Percentiles rank a stretch among this genome's conserved stretches.
These are phyloP conservation scores for Pemphredon lugubris DNA, from an alignment of 2,888 invertebrate species.

Conservation along the genomic window DNA sequence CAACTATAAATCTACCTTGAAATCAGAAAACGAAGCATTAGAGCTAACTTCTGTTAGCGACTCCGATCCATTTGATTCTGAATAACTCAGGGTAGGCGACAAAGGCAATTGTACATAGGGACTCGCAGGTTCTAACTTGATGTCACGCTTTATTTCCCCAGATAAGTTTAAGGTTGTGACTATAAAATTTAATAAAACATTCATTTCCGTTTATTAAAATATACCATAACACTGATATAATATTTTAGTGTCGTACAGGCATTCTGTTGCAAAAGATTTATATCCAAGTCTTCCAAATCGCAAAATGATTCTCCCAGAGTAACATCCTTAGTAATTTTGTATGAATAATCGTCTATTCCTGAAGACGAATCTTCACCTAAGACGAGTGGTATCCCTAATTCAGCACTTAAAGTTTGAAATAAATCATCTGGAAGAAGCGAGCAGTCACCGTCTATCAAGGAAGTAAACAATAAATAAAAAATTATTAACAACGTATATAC, in stretches of 20 bases:
- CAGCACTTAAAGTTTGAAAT: conserved; percentile 73
- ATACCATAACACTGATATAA: too few relatives aligned
- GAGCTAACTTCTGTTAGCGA: conserved; percentile 61
- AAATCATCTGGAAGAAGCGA: conserved; percentile 72
- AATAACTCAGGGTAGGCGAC: conserved; percentile 72
- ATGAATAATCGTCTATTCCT: conserved; percentile 22
- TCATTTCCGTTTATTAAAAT: not conserved
- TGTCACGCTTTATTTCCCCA: conserved; percentile 51
- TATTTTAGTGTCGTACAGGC: conserved; percentile 29
- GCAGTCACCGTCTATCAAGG: conserved; percentile 67
- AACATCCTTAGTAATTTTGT: conserved; percentile 39
- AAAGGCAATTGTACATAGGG: conserved; percentile 65
- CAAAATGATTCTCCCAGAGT: conserved; percentile 54
- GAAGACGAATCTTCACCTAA: conserved; percentile 67
- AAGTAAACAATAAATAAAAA: too few relatives aligned
- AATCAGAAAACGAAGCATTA: conserved; percentile 35
- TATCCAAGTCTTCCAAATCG: conserved; percentile 13
- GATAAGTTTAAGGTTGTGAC: conserved; percentile 28
- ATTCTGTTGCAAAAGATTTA: conserved; percentile 15
- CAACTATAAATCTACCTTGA: too few relatives aligned
- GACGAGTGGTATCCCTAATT: conserved; percentile 71
- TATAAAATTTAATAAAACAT: not conserved
- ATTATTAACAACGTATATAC: too few relatives aligned
- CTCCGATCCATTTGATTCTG: conserved; percentile 71
- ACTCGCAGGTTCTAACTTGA: conserved; percentile 71